Percentiles rank a stretch among this genome's conserved stretches.
These are phyloP conservation scores for Phengaris alcon DNA, from an alignment of 2,888 invertebrate genomes.

Conservation along the genomic window DNA sequence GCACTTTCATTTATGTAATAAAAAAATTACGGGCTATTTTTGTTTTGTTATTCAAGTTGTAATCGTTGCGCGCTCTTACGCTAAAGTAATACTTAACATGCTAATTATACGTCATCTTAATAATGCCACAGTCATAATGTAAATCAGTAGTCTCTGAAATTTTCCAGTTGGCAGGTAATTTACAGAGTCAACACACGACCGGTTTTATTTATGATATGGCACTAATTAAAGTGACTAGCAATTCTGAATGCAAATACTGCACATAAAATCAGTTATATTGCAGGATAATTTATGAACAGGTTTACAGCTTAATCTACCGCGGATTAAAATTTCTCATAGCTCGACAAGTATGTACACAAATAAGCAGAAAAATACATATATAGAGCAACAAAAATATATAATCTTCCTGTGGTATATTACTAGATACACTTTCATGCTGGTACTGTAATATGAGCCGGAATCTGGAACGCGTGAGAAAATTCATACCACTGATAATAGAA, in stretches of 20 bases:
- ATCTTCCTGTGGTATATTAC: too few relatives aligned
- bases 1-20: too few relatives aligned
- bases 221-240: slow-evolving; percentile 2
- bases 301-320: neutral
- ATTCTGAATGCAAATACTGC: slow-evolving; percentile 22
- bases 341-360: too few relatives aligned
- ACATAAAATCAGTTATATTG: slow-evolving; percentile 18
- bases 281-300: slow-evolving; percentile 2
- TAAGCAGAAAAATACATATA: too few relatives aligned
- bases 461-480: too few relatives aligned
- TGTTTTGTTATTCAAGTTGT: too few relatives aligned
- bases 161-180: neutral
- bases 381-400: too few relatives aligned
- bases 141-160: slow-evolving; percentile 11
- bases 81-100: neutral
- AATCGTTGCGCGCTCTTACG: too few relatives aligned
- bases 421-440: too few relatives aligned
- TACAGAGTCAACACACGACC: slow-evolving; percentile 19
- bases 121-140: neutral
- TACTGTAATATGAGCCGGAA: too few relatives aligned
- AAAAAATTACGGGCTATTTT: too few relatives aligned
- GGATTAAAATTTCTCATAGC: neutral
- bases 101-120: neutral
- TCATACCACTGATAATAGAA: too few relatives aligned
- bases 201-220: slow-evolving; percentile 19